Evolutionary conservation across 2,113 vertebrate species (phyloP), one percentile per base, ranked within the genome.

Genomic region (Lasiurus cinereus): DNA sequence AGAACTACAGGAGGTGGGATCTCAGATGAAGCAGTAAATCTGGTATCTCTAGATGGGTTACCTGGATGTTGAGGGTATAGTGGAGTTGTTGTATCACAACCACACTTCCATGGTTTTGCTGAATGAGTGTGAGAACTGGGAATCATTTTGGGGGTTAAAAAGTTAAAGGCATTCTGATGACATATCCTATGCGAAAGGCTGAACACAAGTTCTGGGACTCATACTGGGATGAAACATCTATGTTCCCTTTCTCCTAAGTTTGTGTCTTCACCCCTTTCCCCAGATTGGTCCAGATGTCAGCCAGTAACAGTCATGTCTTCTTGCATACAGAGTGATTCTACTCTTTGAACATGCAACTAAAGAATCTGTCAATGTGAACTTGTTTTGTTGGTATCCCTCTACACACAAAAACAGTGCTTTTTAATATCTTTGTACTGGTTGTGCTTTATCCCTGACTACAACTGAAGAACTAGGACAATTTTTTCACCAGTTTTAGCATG

Each of bases 381-480:
- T 56, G 11, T 78, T 94, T 93, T 91, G 48, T 76, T 90, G 88
- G 56, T 56, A 36, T 9, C 19, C 21, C 10, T 18, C 70, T 69
- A 94, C 33, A 82, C 14, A 77, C 39, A 74, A 9, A 69, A 14
- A 88, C 29, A 62, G 19, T 39, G 9, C 1, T 90, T 62, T 72
- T 92, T 64, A 72, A 24, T 36, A 80, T 67, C 52, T 70, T 80
- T 79, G 56, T 85, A 73, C 48, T 82, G n/a, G 50, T 76, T 76
- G 50, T 91, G 46, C 43, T 88, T 92, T 92, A 89, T 72, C 39
- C 50, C 39, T 89, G 50, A 93, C 76, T 94, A 94, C 91, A 94
- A 64, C 88, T 84, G 43, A 97, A 97, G 67, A 96, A 95, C 88
- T 92, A 87, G 52, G 85, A 97, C 94, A 96, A 88, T 64, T 43